phyloP scores from a whole-genome alignment of 2,888 invertebrate genomes.

The Lepidonotus clava region DNA sequence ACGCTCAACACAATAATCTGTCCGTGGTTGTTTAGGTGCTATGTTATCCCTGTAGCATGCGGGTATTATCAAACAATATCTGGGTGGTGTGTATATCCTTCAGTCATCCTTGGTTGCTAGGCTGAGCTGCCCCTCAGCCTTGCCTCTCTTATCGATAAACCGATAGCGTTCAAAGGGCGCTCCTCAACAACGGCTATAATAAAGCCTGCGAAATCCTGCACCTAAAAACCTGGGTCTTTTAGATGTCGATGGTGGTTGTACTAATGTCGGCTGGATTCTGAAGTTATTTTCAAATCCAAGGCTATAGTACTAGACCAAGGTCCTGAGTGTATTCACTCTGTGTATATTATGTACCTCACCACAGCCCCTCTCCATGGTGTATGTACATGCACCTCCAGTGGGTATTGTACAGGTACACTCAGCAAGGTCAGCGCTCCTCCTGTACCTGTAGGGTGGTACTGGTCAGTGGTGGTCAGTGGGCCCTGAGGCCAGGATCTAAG shows the following conservation, averaged over 20 bases:
- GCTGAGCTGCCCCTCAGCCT: not conserved
- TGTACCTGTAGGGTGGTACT: not conserved
- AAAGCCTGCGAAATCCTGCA: no score
- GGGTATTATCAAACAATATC: not conserved
- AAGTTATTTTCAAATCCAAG: not conserved
- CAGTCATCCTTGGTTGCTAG: constrained; percentile 6
- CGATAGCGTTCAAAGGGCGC: not conserved
- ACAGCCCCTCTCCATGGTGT: not conserved
- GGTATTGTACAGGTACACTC: not conserved
- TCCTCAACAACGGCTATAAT: not conserved
- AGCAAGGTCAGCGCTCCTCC: not conserved
- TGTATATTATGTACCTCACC: not conserved
- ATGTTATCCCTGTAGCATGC: not conserved
- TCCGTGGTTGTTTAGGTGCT: no score
- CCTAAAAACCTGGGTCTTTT: no score
- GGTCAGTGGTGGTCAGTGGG: not conserved
- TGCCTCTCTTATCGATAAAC: not conserved
- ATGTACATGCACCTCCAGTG: not conserved
- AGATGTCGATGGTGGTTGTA: not conserved
- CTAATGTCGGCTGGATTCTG: not conserved
- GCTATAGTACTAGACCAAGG: not conserved
- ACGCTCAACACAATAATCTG: no score
- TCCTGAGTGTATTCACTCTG: not conserved
- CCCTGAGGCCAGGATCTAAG: not conserved
- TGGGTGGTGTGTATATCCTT: not conserved